A percentile compares a stretch with the other conserved stretches of the same genome.
phyloP scores from a whole-genome alignment of 2,113 vertebrate species.

The Eolophus roseicapilla region DNA sequence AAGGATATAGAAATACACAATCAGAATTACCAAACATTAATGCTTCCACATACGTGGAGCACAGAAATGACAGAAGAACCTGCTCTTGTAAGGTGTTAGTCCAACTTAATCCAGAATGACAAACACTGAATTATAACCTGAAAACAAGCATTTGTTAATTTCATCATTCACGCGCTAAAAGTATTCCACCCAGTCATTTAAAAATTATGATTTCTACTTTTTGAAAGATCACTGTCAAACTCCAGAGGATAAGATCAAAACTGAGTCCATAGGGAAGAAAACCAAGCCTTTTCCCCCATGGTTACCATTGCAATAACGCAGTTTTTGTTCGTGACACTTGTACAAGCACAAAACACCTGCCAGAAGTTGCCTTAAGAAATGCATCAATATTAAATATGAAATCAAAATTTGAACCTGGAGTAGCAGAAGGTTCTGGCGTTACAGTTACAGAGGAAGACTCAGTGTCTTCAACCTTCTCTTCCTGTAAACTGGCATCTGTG shows the following conservation, averaged over 20 bases:
- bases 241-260: background rate
- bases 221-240: background rate
- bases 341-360: background rate
- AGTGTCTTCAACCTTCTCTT: slow-evolving; percentile 63
- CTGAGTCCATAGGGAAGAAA: background rate
- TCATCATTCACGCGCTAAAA: background rate
- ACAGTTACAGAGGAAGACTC: slow-evolving; percentile 39
- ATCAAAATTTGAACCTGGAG: slow-evolving; percentile 69
- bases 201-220: background rate
- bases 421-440: slow-evolving; percentile 64
- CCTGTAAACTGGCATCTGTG: slow-evolving; percentile 58
- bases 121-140: background rate
- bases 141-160: background rate
- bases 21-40: background rate
- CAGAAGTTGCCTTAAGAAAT: background rate
- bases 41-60: background rate
- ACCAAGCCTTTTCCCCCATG: rapidly evolving
- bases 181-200: background rate
- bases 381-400: background rate
- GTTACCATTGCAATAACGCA: background rate
- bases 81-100: background rate
- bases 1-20: background rate
- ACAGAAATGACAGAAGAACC: background rate
- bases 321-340: background rate
- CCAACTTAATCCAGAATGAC: background rate